These are phyloP conservation scores for Falco novaeseelandiae DNA, from an alignment of 2,797 vertebrate genomes.

Conservation along the genomic window DNA sequence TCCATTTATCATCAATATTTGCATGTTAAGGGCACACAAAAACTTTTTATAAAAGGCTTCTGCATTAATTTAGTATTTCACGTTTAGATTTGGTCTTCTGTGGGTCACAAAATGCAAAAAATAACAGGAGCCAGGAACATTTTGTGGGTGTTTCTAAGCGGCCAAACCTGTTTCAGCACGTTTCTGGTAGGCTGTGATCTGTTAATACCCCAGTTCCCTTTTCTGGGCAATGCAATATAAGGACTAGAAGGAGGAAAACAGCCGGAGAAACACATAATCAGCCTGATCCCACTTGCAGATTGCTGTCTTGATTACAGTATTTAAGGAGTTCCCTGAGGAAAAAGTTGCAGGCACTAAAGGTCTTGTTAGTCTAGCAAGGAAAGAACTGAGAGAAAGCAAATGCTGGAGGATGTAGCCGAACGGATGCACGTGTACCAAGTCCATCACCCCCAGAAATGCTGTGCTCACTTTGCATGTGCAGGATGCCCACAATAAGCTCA, in stretches of 20 bases:
- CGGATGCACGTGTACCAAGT: neutral
- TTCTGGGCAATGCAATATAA: neutral
- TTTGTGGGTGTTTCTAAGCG: neutral
- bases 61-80: neutral
- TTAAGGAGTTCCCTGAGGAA: neutral
- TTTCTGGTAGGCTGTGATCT: neutral
- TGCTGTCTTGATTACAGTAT: neutral
- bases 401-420: neutral
- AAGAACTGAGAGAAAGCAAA: neutral
- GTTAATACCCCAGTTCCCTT: neutral
- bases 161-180: neutral
- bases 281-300: neutral
- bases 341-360: neutral
- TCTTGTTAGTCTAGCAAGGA: neutral
- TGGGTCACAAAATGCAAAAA: neutral
- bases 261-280: neutral
- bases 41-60: neutral
- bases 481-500: neutral
- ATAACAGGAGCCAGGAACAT: neutral
- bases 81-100: neutral
- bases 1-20: neutral
- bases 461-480: accelerated
- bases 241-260: neutral
- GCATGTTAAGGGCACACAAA: neutral
- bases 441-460: neutral